Conservation (phyloP, 2,797 vertebrate genomes). For the Malurus splendens region DNA sequence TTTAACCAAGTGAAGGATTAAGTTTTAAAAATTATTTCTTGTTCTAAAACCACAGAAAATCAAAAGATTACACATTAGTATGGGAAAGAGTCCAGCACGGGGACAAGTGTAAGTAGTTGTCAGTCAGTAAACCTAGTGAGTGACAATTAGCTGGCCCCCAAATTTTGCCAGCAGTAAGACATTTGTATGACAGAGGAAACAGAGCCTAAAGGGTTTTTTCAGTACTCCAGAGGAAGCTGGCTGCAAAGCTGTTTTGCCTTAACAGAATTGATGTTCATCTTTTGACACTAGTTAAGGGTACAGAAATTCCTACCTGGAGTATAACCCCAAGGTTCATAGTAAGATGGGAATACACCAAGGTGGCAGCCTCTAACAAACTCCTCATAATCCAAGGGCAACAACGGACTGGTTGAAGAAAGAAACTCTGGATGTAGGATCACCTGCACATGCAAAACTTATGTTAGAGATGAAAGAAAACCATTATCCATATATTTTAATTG, state of each 20-base stretch:
- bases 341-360: constrained; percentile 95
- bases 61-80: background rate
- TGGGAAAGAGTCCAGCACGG: background rate
- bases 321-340: constrained; percentile 98
- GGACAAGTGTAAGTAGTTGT: background rate
- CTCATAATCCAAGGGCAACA: constrained; percentile 94
- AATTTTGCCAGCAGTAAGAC: background rate
- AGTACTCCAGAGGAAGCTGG: background rate
- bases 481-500: background rate
- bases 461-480: constrained; percentile 12
- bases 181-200: background rate
- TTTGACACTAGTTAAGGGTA: background rate
- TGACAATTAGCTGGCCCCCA: background rate
- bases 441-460: constrained; percentile 63
- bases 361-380: constrained; percentile 97
- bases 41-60: background rate
- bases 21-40: background rate
- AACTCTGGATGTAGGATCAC: constrained; percentile 95
- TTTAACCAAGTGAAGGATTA: background rate
- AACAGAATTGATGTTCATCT: background rate
- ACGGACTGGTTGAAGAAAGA: constrained; percentile 91
- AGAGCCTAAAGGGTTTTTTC: background rate
- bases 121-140: background rate
- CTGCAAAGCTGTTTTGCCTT: background rate
- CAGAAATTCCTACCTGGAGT: constrained; percentile 83